These are phyloP conservation scores for Crematogaster levior DNA, from an alignment of 2,888 invertebrate genomes.

Conservation along the genomic window DNA sequence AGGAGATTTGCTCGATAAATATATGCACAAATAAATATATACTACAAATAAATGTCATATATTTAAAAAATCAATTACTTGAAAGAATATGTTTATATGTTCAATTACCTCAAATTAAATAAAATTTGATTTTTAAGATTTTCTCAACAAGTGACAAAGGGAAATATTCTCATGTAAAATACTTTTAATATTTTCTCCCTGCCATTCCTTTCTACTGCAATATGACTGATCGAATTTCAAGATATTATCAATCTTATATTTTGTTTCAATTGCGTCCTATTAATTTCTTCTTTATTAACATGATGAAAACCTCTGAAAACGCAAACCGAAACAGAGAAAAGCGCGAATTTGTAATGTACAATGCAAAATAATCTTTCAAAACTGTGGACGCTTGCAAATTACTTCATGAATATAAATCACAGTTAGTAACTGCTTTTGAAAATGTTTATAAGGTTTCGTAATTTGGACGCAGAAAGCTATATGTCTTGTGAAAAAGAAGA, in stretches of 20 bases:
- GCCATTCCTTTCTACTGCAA: background rate
- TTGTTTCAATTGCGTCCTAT: background rate
- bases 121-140: background rate
- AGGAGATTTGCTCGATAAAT: background rate
- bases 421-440: conserved; percentile 32
- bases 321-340: background rate
- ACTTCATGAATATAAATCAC: conserved; percentile 37
- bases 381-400: conserved; percentile 24
- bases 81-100: background rate
- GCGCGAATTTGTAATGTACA: conserved; percentile 1
- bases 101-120: background rate
- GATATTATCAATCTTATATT: conserved; percentile 6
- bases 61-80: background rate
- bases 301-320: background rate
- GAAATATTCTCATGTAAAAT: background rate
- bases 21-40: too few relatives aligned
- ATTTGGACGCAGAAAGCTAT: background rate
- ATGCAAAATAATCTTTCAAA: conserved; percentile 11
- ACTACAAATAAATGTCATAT: background rate
- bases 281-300: background rate
- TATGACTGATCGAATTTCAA: conserved; percentile 5
- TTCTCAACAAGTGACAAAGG: background rate
- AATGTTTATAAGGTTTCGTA: conserved; percentile 32
- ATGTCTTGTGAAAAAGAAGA: conserved; percentile 1
- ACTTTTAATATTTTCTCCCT: background rate